Conservation (phyloP, 2,797 vertebrate species). For the Crenuchus spilurus region DNA sequence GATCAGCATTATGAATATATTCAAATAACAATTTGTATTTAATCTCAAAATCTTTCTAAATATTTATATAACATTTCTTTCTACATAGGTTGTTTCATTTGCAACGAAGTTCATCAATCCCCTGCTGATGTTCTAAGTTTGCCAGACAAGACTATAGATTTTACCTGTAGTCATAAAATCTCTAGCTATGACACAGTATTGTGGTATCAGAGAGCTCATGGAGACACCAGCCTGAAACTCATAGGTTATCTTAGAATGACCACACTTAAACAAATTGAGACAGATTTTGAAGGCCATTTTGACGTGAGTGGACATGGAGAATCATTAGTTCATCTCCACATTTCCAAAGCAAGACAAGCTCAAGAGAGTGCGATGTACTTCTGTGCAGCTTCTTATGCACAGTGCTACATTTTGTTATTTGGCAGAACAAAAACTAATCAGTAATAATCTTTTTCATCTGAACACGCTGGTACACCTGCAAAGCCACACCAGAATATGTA, state of each 20-base stretch:
- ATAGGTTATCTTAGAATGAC: slow-evolving; percentile 5
- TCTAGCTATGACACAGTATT: slow-evolving; percentile 25
- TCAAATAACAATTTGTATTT: too few species aligned
- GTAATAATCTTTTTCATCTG: not conserved
- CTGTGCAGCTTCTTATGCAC: slow-evolving; percentile 52
- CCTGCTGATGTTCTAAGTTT: slow-evolving; percentile 53
- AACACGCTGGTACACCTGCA: not conserved
- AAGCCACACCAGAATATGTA: not conserved
- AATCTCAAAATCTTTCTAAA: too few species aligned
- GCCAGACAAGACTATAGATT: not conserved
- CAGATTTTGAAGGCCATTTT: slow-evolving; percentile 16
- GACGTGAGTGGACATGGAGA: slow-evolving; percentile 26
- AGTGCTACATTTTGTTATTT: slow-evolving; percentile 14
- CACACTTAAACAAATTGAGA: not conserved
- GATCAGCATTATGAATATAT: too few species aligned
- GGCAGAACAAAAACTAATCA: slow-evolving; percentile 34
- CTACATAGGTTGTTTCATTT: slow-evolving; percentile 43
- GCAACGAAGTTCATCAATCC: slow-evolving; percentile 55
- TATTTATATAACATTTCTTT: not conserved
- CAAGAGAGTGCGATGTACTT: slow-evolving; percentile 50
- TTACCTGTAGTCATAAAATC: slow-evolving; percentile 58
- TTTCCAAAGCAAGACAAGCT: slow-evolving; percentile 14
- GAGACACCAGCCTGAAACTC: slow-evolving; percentile 42
- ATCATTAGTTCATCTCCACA: slow-evolving; percentile 19
- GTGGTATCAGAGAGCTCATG: slow-evolving; percentile 38